A percentile compares a stretch with the other conserved stretches of the same genome.
Evolutionary conservation across 2,797 vertebrate genomes (phyloP).

Genomic region (Pteronotus mesoamericanus): DNA sequence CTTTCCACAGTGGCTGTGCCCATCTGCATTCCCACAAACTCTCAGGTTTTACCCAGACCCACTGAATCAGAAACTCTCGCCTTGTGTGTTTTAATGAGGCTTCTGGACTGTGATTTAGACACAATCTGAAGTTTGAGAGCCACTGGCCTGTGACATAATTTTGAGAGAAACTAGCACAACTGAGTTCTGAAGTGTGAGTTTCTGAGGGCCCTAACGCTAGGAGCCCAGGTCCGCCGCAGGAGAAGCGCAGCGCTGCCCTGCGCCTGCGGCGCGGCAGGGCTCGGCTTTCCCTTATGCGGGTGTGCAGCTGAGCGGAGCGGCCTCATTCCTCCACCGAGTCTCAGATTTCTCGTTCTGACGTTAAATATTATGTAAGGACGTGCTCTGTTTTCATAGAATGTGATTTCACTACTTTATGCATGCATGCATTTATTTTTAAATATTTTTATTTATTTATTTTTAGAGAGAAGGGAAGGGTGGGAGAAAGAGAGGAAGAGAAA

Average conservation of each 20-base stretch:
- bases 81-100: not conserved
- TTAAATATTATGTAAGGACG: not conserved
- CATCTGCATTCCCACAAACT: not conserved
- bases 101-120: not conserved
- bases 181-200: not conserved
- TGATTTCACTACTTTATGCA: not conserved
- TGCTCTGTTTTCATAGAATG: not conserved
- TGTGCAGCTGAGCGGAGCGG: not conserved
- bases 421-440: too few species aligned
- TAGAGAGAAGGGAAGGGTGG: not conserved
- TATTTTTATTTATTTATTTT: not conserved
- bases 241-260: accelerated
- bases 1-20: too few species aligned
- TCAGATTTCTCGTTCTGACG: not conserved
- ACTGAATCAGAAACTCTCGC: not conserved
- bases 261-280: not conserved
- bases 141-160: not conserved
- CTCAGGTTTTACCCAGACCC: not conserved
- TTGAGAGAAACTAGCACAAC: not conserved
- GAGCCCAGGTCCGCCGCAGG: not conserved
- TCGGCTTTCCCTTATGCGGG: accelerated
- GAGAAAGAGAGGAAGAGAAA: not conserved
- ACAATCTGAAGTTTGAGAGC: not conserved
- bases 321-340: not conserved
- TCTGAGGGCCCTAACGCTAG: not conserved